Conservation (phyloP, 2,888 invertebrate species). For the Heteropelma amictum region DNA sequence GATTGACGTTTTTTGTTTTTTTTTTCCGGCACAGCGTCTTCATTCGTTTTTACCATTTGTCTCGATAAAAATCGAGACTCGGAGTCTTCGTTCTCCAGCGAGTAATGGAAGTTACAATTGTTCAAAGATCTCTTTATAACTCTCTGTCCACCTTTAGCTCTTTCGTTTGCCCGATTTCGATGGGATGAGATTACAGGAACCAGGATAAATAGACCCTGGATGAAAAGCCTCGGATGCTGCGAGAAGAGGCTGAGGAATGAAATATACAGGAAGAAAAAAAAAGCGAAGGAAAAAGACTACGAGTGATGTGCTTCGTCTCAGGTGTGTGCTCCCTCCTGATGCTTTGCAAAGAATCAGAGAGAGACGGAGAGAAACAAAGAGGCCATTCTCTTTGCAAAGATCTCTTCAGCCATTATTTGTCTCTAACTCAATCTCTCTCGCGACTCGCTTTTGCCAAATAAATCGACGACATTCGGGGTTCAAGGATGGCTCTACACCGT, state of each 20-base stretch:
- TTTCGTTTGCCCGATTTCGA: constrained; percentile 6
- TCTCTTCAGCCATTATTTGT: constrained; percentile 64
- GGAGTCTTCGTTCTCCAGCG: constrained; percentile 32
- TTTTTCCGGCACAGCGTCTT: constrained; percentile 9
- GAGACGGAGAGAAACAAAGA: background rate
- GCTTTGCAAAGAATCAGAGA: background rate
- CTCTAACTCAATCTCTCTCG: constrained; percentile 67
- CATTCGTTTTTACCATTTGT: constrained; percentile 30
- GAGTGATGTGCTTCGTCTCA: constrained; percentile 26
- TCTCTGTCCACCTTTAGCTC: background rate
- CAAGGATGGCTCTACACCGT: constrained; percentile 32
- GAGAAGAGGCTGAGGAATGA: constrained; percentile 5
- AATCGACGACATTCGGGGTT: constrained; percentile 64
- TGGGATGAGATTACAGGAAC: constrained; percentile 49
- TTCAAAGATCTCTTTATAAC: constrained; percentile 46
- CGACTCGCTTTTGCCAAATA: constrained; percentile 65
- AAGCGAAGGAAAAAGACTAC: constrained; percentile 16
- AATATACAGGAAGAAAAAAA: background rate
- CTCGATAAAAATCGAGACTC: constrained; percentile 43
- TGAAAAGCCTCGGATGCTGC: constrained; percentile 39
- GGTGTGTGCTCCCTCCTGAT: constrained; percentile 21
- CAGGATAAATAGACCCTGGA: constrained; percentile 48
- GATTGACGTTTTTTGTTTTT: constrained; percentile 3
- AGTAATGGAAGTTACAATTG: constrained; percentile 56
- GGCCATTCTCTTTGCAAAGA: constrained; percentile 45